Percentiles rank a stretch among this genome's conserved stretches.
Conservation (phyloP, 2,113 vertebrate genomes). For the Chinchilla lanigera region DNA sequence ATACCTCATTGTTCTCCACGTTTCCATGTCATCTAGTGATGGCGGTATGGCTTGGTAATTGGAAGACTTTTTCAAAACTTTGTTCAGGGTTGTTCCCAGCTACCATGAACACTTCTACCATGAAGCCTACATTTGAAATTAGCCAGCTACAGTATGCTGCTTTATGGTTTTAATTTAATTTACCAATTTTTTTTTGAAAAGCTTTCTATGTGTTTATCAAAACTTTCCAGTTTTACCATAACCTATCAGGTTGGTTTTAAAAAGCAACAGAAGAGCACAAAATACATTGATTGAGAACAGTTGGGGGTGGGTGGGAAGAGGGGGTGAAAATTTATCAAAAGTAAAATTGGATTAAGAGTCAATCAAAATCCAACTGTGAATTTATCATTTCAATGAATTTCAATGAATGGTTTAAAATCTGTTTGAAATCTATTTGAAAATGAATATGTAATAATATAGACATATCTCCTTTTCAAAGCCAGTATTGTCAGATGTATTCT, state of each 20-base stretch:
- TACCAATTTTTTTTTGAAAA: constrained; percentile 67
- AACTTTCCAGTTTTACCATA: constrained; percentile 69
- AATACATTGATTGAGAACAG: constrained; percentile 79
- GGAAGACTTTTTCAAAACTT: neutral
- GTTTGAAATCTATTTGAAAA: constrained; percentile 93
- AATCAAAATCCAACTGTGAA: constrained; percentile 91
- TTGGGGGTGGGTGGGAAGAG: constrained; percentile 67
- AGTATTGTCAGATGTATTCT: constrained; percentile 90
- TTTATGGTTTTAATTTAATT: constrained; percentile 73
- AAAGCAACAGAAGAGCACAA: constrained; percentile 84
- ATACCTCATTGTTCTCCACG: neutral
- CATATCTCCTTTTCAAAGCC: constrained; percentile 90
- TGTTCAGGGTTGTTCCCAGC: neutral
- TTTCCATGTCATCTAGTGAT: neutral
- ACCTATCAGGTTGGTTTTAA: constrained; percentile 74
- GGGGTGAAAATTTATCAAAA: constrained; percentile 86
- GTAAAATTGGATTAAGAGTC: constrained; percentile 92
- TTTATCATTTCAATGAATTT: constrained; percentile 92
- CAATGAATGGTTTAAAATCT: constrained; percentile 91
- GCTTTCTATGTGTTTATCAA: constrained; percentile 73
- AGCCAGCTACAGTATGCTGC: neutral
- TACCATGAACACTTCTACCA: neutral
- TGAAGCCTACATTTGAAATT: neutral
- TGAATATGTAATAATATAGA: constrained; percentile 92
- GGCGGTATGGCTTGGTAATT: neutral